Evolutionary conservation across 2,888 invertebrate species (phyloP).

Genomic region (Erannis defoliaria): DNA sequence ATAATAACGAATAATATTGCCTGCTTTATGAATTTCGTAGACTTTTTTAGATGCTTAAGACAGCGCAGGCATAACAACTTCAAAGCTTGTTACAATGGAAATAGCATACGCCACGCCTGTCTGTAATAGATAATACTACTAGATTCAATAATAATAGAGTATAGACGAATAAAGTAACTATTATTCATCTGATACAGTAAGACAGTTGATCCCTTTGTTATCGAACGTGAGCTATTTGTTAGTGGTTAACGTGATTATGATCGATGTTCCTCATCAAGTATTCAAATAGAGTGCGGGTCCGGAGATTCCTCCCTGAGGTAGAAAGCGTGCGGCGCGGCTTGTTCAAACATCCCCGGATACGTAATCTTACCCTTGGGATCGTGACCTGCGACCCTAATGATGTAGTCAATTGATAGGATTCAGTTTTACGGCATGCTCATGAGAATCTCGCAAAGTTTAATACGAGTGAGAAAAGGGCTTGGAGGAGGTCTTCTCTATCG

Average conservation of each 20-base stretch:
- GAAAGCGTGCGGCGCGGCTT: constrained; percentile 15
- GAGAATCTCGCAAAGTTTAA: not conserved
- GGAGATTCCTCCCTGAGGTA: not conserved
- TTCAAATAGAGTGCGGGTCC: constrained; percentile 13
- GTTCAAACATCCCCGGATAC: constrained; percentile 20
- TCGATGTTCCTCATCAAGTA: constrained; percentile 20
- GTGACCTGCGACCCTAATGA: constrained; percentile 13
- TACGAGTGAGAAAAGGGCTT: no score
- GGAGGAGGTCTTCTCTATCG: no score
- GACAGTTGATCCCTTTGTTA: not conserved
- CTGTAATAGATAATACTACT: no score
- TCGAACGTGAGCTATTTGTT: constrained; percentile 6
- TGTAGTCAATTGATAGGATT: constrained; percentile 3
- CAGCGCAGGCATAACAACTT: no score
- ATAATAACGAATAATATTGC: no score
- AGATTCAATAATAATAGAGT: no score
- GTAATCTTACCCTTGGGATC: constrained; percentile 18
- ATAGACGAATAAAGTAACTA: no score
- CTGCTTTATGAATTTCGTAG: no score
- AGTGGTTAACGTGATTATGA: constrained; percentile 12
- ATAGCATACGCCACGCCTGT: no score
- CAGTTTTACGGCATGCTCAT: not conserved
- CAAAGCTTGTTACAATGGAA: no score
- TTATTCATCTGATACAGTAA: no score
- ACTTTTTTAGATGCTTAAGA: no score